Evolutionary conservation across 1,140 invertebrate genomes (phyloP).

Genomic region (Papilio dardanus): DNA sequence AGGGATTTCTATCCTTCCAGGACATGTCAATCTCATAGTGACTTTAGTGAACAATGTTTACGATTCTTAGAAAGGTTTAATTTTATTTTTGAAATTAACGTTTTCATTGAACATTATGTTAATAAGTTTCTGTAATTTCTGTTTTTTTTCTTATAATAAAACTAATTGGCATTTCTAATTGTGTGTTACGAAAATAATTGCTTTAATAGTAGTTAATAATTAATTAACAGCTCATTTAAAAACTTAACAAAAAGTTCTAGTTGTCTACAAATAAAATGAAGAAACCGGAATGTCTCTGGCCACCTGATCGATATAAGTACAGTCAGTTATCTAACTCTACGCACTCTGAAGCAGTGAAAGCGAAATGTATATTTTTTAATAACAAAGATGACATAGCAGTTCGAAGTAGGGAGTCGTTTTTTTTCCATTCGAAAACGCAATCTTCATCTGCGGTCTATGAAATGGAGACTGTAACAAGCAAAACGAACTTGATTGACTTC

Average conservation of each 20-base stretch:
- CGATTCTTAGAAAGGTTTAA: no score
- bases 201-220: not conserved
- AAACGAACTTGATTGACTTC: conserved; percentile 61
- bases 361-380: conserved; percentile 73
- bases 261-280: conserved; percentile 41
- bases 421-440: conserved; percentile 51
- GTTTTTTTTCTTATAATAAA: not conserved
- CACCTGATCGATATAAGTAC: conserved; percentile 67
- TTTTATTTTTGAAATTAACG: no score
- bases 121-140: no score
- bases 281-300: conserved; percentile 61
- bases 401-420: conserved; percentile 50
- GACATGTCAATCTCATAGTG: no score
- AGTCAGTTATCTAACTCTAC: conserved; percentile 72
- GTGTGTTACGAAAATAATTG: not conserved
- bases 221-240: not conserved
- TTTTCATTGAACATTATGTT: no score
- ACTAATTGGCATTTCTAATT: not conserved
- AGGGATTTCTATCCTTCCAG: no score
- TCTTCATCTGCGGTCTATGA: conserved; percentile 53
- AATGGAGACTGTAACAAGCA: conserved; percentile 54
- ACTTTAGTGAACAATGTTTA: no score
- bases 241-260: not conserved
- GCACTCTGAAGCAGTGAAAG: conserved; percentile 73
- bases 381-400: conserved; percentile 76